Conservation (phyloP, 2,113 vertebrate species). For the Lasiurus cinereus region DNA sequence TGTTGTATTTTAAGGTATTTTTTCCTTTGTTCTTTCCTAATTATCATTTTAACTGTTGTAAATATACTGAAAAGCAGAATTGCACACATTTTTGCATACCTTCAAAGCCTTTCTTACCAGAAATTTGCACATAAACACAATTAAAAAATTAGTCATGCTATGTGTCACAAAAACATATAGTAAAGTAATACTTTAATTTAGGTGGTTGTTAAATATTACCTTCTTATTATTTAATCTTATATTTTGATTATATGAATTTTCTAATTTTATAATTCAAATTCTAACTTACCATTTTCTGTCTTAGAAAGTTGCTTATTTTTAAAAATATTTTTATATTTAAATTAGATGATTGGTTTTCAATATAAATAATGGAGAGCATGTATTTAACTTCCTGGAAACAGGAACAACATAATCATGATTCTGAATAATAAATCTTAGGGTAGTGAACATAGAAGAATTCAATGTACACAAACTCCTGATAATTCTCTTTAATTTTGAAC, state of each 20-base stretch:
- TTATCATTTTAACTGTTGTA: slow-evolving; percentile 46
- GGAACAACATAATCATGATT: background rate
- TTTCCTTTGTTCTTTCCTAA: background rate
- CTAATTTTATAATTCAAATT: background rate
- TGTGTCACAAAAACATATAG: background rate
- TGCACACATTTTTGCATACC: background rate
- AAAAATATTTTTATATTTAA: slow-evolving; percentile 10
- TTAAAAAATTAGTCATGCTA: background rate
- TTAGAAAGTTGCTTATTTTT: slow-evolving; percentile 9
- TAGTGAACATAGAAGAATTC: background rate
- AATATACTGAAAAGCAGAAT: background rate
- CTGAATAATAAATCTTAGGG: background rate
- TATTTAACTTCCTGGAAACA: background rate
- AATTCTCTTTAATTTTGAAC: background rate
- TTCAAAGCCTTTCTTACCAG: background rate
- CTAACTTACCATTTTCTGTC: background rate
- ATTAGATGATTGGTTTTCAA: background rate
- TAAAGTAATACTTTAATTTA: background rate
- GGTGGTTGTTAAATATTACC: background rate
- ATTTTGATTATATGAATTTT: slow-evolving; percentile 24
- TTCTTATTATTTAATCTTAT: background rate
- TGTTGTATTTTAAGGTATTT: slow-evolving; percentile 9
- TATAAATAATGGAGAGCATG: background rate
- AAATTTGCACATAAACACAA: background rate
- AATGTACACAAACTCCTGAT: background rate